phyloP scores from a whole-genome alignment of 2,797 vertebrate species.

The Gymnocypris eckloni region DNA sequence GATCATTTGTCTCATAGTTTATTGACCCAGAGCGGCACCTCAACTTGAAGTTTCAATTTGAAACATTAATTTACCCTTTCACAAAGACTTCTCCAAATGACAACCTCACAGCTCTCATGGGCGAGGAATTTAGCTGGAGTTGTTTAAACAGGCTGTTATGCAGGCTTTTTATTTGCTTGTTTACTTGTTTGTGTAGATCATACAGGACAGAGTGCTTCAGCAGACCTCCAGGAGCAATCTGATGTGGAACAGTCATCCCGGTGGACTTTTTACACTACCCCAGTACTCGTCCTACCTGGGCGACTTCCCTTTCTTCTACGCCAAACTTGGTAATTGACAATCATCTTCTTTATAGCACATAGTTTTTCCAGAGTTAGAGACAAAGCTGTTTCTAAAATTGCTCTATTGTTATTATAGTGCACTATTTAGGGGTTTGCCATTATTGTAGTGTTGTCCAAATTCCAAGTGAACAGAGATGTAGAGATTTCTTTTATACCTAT shows the following conservation, averaged over 20 bases:
- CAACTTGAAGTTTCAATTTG: slow-evolving; percentile 38
- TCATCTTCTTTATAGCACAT: background rate
- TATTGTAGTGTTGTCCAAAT: background rate
- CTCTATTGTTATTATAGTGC: too few relatives aligned
- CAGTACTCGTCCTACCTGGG: slow-evolving; percentile 97
- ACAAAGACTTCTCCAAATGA: background rate
- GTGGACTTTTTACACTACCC: slow-evolving; percentile 92
- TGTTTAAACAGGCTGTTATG: slow-evolving; percentile 9
- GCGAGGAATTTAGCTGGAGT: slow-evolving; percentile 21
- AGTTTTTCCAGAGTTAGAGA: background rate
- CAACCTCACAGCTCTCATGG: background rate
- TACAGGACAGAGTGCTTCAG: slow-evolving; percentile 98
- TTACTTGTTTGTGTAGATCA: slow-evolving; percentile 81
- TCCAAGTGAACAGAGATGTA: background rate
- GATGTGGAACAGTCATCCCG: slow-evolving; percentile 99
- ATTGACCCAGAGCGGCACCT: slow-evolving; percentile 19
- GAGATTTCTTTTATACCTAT: background rate
- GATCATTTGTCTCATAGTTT: slow-evolving; percentile 41
- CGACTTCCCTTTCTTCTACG: slow-evolving; percentile 98
- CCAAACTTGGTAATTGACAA: slow-evolving; percentile 84
- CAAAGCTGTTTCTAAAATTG: background rate
- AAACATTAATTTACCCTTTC: slow-evolving; percentile 27
- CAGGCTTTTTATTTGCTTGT: slow-evolving; percentile 5
- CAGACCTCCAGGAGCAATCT: slow-evolving; percentile 94
- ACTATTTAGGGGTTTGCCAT: background rate